Evolutionary conservation across 1,140 invertebrate species (phyloP).

Genomic region (Bombus pyrosoma): DNA sequence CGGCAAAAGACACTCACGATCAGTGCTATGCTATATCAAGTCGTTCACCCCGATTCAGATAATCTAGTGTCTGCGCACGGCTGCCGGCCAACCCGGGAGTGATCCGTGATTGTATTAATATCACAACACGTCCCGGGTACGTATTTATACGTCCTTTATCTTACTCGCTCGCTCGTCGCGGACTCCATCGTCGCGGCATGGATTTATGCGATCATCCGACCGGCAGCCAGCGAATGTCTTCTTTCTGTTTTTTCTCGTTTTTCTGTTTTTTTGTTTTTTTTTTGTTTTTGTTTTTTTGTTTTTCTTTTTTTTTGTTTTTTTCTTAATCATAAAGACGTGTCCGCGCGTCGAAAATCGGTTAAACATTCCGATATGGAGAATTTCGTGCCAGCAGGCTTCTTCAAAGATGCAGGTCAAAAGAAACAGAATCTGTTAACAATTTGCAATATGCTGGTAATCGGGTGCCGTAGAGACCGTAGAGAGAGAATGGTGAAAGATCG

Average conservation of each 20-base stretch:
- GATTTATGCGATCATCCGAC: constrained; percentile 75
- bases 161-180: constrained; percentile 38
- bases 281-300: rapidly evolving
- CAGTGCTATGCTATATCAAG: constrained; percentile 81
- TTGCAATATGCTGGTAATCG: no score
- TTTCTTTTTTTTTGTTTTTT: no score
- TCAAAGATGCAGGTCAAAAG: no score
- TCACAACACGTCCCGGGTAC: constrained; percentile 80
- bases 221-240: background rate
- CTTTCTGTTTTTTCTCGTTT: no score
- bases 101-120: constrained; percentile 83
- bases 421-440: no score
- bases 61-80: constrained; percentile 82
- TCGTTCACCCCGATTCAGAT: constrained; percentile 83
- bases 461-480: no score
- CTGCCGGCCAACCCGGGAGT: constrained; percentile 80
- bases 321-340: no score
- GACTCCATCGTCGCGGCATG: constrained; percentile 48
- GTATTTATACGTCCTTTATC: constrained; percentile 75
- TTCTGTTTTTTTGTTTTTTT: no score
- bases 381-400: no score
- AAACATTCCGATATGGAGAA: no score
- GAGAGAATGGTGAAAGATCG: no score
- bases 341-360: no score
- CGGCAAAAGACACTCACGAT: constrained; percentile 48